phyloP scores from a whole-genome alignment of 2,797 vertebrate species.

The Microtus californicus region DNA sequence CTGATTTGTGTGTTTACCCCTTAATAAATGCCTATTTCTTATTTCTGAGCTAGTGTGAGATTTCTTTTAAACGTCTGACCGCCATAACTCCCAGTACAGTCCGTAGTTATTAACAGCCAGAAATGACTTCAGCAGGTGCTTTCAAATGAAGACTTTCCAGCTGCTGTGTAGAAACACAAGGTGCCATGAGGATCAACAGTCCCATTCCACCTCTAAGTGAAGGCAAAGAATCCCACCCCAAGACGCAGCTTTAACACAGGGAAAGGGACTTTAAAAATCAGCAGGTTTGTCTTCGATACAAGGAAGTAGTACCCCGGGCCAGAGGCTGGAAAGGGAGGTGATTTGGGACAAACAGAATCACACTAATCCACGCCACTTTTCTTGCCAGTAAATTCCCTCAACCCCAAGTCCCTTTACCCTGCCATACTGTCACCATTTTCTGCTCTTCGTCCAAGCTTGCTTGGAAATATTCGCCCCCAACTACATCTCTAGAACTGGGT shows the following conservation, averaged over 20 bases:
- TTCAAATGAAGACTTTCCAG: conserved; percentile 24
- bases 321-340: not conserved
- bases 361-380: not conserved
- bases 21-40: too few relatives aligned
- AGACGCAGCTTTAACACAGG: not conserved
- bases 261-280: not conserved
- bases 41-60: too few relatives aligned
- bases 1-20: too few relatives aligned
- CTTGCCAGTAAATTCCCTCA: not conserved
- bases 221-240: not conserved
- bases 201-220: not conserved
- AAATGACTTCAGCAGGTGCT: conserved; percentile 22
- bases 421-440: not conserved
- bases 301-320: not conserved
- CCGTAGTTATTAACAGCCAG: conserved; percentile 27
- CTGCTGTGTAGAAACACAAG: not conserved
- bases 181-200: not conserved
- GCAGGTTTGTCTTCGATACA: not conserved
- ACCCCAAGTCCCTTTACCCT: not conserved
- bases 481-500: not conserved
- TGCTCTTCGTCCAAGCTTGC: not conserved
- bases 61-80: too few relatives aligned
- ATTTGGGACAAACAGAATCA: not conserved
- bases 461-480: not conserved
- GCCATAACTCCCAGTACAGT: too few relatives aligned